phyloP scores from a whole-genome alignment of 2,888 invertebrate species.

The Linnaemya vulpina region DNA sequence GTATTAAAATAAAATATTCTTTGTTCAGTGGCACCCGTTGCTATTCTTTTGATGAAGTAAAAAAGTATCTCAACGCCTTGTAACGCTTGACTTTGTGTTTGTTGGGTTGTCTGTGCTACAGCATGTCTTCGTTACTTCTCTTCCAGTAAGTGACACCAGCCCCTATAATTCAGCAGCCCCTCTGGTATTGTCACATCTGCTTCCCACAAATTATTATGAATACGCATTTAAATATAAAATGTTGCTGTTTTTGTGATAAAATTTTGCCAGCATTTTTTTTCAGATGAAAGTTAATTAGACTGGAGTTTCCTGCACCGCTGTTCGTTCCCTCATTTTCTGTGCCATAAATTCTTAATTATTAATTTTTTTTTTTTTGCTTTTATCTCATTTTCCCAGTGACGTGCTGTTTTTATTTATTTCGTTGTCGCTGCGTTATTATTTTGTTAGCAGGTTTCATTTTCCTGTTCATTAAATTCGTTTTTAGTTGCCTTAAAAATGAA shows the following conservation, averaged over 20 bases:
- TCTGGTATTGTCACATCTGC: constrained; percentile 32
- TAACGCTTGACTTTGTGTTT: background rate
- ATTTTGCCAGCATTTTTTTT: constrained; percentile 27
- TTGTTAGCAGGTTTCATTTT: background rate
- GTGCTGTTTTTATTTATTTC: background rate
- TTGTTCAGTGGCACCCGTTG: too few species aligned
- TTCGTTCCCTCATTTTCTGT: background rate
- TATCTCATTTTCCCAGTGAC: background rate
- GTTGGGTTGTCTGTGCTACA: background rate
- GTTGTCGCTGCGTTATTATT: background rate
- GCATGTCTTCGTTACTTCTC: background rate
- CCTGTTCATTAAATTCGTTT: background rate
- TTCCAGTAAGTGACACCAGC: background rate
- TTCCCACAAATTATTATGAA: background rate
- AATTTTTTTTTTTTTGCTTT: background rate
- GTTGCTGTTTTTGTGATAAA: background rate
- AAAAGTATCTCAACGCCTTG: background rate
- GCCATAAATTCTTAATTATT: constrained; percentile 11
- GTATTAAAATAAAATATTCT: too few species aligned
- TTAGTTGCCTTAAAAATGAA: background rate
- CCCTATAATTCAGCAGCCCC: background rate
- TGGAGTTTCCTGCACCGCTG: background rate
- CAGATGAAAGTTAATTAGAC: constrained; percentile 56
- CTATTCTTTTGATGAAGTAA: too few species aligned
- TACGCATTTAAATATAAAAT: background rate